Evolutionary conservation across 2,113 vertebrate species (phyloP).

Genomic region (Hepsetus odoe): DNA sequence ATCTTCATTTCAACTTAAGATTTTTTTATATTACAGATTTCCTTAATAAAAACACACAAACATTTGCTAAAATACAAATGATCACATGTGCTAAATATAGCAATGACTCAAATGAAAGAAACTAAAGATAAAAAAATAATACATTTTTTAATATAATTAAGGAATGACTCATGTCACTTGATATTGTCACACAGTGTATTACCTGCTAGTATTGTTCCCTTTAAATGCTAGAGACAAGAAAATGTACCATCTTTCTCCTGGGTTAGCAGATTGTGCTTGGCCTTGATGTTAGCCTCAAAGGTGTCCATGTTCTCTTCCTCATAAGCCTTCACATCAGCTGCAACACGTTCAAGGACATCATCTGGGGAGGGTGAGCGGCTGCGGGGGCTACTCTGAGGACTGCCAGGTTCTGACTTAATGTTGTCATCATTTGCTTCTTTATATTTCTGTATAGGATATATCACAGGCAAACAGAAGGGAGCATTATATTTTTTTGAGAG

Average conservation of each 20-base stretch:
- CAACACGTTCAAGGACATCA: conserved; percentile 92
- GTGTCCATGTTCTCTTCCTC: conserved; percentile 95
- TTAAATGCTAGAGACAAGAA: not conserved
- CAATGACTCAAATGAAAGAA: not conserved
- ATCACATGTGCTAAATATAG: too few relatives aligned
- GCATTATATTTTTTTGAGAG: not conserved
- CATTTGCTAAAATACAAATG: too few relatives aligned
- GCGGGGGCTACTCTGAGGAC: conserved; percentile 91
- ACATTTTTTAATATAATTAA: not conserved
- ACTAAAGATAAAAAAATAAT: not conserved
- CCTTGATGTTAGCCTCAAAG: conserved; percentile 94
- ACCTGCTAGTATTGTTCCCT: not conserved
- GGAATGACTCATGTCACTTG: too few relatives aligned
- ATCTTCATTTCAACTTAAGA: too few relatives aligned
- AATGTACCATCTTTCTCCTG: conserved; percentile 92
- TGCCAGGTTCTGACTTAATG: conserved; percentile 89
- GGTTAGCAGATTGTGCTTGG: conserved; percentile 95
- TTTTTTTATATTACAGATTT: too few relatives aligned
- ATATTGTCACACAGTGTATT: not conserved
- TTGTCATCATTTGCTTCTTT: conserved; percentile 86
- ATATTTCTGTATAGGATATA: conserved; percentile 83
- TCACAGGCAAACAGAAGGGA: not conserved
- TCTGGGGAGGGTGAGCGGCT: conserved; percentile 94
- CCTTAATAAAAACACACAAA: not conserved
- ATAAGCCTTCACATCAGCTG: conserved; percentile 96